Base-by-base conservation (phyloP, 1,140 invertebrate genomes). In the Panulirus ornatus region DNA sequence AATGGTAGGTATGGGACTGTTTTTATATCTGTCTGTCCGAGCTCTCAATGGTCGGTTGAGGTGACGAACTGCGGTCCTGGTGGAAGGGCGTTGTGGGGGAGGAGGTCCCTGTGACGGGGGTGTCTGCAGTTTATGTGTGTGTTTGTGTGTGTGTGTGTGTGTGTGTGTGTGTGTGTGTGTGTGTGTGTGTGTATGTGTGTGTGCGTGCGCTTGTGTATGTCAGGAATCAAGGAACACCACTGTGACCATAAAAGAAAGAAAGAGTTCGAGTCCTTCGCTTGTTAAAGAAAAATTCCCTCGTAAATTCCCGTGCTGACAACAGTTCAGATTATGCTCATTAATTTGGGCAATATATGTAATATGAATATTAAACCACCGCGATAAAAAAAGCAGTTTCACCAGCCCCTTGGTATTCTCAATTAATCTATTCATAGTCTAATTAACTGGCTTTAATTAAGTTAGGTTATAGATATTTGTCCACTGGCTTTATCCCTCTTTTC, bases 381-480 rank as follows among this genome's bases (percentile, higher is more conserved):
- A 66, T 66, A 66, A 66, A 66, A 66, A 27, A 54, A 2, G 8
- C 51, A 66, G 58, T 30, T 66, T 1, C 58, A 66, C 8, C 58
- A 66, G n/a, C 58, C 58, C 30, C 11, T 27, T 66, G 30, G 30
- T 27, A 66, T 27, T 30, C 22, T 2, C 58, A 66, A 66, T 66
- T 66, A 66, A 66, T 66, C 27, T 66, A 66, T 66, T 66, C 58
- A 66, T 66, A 66, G 58, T 66, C 58, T 66, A 66, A 66, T 66
- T 66, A 66, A 66, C 58, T 27, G 3, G 27, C 22, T 66, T 66
- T 66, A 66, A 66, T 66, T 27, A 66, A 66, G n/a, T 66, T 27
- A 1, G 58, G 58, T 66, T 66, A 66, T 66, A 66, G 22, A 66
- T 66, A 66, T 66, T 66, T 66, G 30, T 66, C 14, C n/a, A 27